phyloP scores from a whole-genome alignment of 2,888 invertebrate genomes.

The Hymenopus coronatus region DNA sequence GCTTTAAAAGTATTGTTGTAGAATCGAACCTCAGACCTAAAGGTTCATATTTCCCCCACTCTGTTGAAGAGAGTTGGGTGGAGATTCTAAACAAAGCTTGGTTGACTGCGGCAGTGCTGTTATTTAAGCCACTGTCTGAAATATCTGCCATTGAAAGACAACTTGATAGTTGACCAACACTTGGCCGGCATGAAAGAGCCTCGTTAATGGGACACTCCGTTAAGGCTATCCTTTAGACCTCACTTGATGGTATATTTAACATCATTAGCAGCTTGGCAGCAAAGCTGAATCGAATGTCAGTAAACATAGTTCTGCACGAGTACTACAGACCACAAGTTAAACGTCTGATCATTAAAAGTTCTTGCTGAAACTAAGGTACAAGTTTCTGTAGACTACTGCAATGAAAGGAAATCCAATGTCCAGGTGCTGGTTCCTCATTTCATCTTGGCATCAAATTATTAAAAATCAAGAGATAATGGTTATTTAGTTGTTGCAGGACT shows the following conservation, averaged over 20 bases:
- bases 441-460: too few relatives aligned
- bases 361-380: background rate
- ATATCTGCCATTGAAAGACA: background rate
- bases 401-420: background rate
- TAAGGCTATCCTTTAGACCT: background rate
- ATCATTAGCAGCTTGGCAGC: background rate
- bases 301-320: background rate
- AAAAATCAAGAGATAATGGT: too few relatives aligned
- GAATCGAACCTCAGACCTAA: too few relatives aligned
- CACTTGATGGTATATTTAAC: background rate
- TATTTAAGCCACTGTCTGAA: background rate
- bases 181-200: background rate
- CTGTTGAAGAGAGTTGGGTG: too few relatives aligned
- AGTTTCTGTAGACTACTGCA: background rate
- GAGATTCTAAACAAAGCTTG: too few relatives aligned
- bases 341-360: background rate
- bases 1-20: too few relatives aligned
- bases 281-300: background rate
- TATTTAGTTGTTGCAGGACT: too few relatives aligned
- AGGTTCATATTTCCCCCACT: too few relatives aligned
- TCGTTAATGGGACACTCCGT: background rate
- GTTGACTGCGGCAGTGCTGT: too few relatives aligned
- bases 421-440: background rate
- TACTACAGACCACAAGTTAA: background rate
- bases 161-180: background rate